These are phyloP conservation scores for Streptopelia turtur DNA, from an alignment of 2,797 vertebrate species.

Conservation along the genomic window DNA sequence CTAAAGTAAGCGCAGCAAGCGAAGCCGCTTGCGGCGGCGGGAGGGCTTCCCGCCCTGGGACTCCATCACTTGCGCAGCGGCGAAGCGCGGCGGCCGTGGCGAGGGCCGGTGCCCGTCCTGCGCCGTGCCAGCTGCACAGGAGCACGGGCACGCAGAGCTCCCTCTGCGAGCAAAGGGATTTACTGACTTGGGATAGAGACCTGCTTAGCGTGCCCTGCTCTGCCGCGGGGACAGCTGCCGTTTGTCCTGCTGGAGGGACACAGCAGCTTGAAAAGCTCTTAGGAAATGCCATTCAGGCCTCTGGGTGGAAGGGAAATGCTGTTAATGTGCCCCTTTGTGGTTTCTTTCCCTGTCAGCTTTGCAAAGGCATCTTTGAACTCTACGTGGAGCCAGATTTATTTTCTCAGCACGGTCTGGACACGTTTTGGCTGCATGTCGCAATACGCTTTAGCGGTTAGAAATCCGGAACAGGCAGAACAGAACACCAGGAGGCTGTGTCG, in stretches of 20 bases:
- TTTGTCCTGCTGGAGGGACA: background rate
- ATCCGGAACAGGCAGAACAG: background rate
- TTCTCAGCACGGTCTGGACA: background rate
- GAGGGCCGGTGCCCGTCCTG: background rate
- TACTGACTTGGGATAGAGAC: rapidly evolving
- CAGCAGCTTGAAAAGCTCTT: background rate
- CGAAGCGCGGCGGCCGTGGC: rapidly evolving
- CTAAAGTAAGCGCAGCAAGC: background rate
- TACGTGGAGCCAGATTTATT: background rate
- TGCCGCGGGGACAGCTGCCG: rapidly evolving
- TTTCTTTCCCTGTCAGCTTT: background rate
- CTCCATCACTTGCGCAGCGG: background rate
- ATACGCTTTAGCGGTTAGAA: background rate
- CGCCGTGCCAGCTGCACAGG: background rate
- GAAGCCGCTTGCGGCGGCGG: background rate
- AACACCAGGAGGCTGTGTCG: background rate
- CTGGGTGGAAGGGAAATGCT: background rate
- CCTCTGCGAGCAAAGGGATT: background rate
- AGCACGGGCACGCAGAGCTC: rapidly evolving
- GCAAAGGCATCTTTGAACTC: background rate
- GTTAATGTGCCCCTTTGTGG: background rate
- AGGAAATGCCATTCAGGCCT: background rate
- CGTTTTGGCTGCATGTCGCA: background rate
- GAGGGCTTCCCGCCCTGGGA: background rate
- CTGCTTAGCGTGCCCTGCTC: rapidly evolving